Base-by-base conservation (phyloP, 2,888 invertebrate species). In the Pimpla rufipes region DNA sequence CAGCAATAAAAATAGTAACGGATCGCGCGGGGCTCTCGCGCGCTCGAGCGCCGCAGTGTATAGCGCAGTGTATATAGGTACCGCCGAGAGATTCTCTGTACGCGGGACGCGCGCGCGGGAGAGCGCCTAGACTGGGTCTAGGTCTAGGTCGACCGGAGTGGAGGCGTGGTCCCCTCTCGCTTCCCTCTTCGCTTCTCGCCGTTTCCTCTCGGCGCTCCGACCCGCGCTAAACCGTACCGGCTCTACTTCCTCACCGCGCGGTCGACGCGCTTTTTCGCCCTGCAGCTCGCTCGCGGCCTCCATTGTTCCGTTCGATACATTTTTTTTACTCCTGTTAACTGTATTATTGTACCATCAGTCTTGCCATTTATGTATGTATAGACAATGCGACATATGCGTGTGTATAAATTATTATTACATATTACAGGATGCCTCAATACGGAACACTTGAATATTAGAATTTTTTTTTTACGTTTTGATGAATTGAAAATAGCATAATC, bases 141-240 rank as follows among this genome's bases (percentile, higher is more conserved):
- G 92, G 92, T 92, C 92, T 92, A 90, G 91, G 92, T 91, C 91
- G 90, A 87, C 88, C 87, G 83, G 87, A 77, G 83, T 79, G 78
- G 81, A 81, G 86, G 85, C 85, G 85, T 84, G 83, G 79, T 83
- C 73, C 67, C 67, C 79, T 66, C 55, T 73, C 66, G 68, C 70
- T 66, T 75, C 62, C 78, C 74, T 75, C 57, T 74, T 79, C 85
- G 82, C 80, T 86, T 29, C 29, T 29, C 29, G 3, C 29, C 29
- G 29, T 29, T 29, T 29, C 29, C 29, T 29, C 29, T 5, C 29
- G 29, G 29, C 29, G 29, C 29, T 29, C 29, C 75, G 85, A 87
- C 85, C 83, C 84, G 84, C 75, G 84, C 84, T 78, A 68, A 64
- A 66, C 66, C 68, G 80, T 68, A 45, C 70, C 23, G 45, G 52